Base-by-base conservation (phyloP, 2,888 invertebrate genomes). In the Hypomecis atomaria region DNA sequence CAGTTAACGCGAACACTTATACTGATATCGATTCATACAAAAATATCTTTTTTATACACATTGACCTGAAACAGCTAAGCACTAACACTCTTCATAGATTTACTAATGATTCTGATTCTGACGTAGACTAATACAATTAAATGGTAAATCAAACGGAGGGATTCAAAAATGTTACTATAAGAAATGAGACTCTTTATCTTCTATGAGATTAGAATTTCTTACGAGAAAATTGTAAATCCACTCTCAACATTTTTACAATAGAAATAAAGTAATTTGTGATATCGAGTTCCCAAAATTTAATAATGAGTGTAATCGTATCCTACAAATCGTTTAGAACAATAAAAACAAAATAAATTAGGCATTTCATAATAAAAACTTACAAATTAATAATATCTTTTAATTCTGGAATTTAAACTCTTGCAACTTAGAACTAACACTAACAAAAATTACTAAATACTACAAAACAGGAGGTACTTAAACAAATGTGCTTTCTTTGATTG, bases 41-140 rank as follows among this genome's bases (percentile, higher is more conserved):
- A 92, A 92, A 92, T 92, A 92, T 91, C 85, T 88, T 90, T 89
- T 87, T 85, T 89, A 88, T 88, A 89, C 84, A 86, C 85, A 83
- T 83, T 77, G 83, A 85, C 84, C 9, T 82, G 84, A 85, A 84
- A 85, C 78, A 77, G 85, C 86, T 88, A 90, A 89, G 87, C 90
- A 86, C 83, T 78, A 75, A 75, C 66, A 71, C 60, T 65, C 50
- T 61, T 64, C 55, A 50, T 55, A 33, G 47, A 45, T 36, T 48
- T 13, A 44, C 37, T 50, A 53, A 52, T 42, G 11, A 48, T 43
- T 48, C 9, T 42, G 38, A 11, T 43, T 48, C 9, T 42, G 38
- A 11, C 42, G 42, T 34, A 62, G 50, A n/a, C 34, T 44, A 57
- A 40, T 62, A 62, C 62, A 40, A 11, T 23, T 58, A 13, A 48